Base-by-base conservation (phyloP, 37 sponge, comb jelly and placozoan species). In the Tethya wilhelma region DNA sequence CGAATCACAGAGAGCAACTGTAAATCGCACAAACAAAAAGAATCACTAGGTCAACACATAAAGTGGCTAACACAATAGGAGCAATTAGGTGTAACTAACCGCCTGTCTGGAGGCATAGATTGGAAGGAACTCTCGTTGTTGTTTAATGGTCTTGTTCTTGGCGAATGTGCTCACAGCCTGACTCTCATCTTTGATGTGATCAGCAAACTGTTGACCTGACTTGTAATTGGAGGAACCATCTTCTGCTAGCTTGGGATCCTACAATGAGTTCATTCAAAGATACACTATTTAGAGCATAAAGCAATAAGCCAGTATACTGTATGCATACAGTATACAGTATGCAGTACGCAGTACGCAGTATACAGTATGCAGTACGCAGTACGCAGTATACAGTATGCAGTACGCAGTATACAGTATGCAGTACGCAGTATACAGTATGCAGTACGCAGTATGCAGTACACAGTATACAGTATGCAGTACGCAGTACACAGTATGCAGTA, bases 111-210 rank as follows among this genome's bases (percentile, higher is more conserved):
- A 75, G 38, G 99, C 97, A 77, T 84, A 99, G 53, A 99, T 99
- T 11, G 99, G 99, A 5, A 99, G 81, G 63, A 83, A 99, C 75
- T 99, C 87, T 40, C 93, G 73, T 83, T 99, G 99, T 41, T 99
- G 93, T 64, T 87, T 84, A 19, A 99, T 37, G 17, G 90, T 94
- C 74, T 94, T 96, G 64, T 68, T 84, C 81, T 83, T 92, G 46
- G 99, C 95, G 84, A 99, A 99, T 33, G 80, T 46, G 56, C 97
- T 96, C 32, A 86, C 90, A 58, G 97, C 99, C 44, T 94, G 89
- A 19, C 77, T 85, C 58, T 75, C 85, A 3, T 63, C 86, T 44
- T 89, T 67, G 71, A 99, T 89, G 85, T 99, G 97, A 12, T 94
- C 89, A 33, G 97, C 77, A 71, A 96, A 99, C 75, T 95, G 93